A percentile compares a stretch with the other conserved stretches of the same genome.
Evolutionary conservation across 1,140 invertebrate genomes (phyloP).

Genomic region (Acyrthosiphon pisum): DNA sequence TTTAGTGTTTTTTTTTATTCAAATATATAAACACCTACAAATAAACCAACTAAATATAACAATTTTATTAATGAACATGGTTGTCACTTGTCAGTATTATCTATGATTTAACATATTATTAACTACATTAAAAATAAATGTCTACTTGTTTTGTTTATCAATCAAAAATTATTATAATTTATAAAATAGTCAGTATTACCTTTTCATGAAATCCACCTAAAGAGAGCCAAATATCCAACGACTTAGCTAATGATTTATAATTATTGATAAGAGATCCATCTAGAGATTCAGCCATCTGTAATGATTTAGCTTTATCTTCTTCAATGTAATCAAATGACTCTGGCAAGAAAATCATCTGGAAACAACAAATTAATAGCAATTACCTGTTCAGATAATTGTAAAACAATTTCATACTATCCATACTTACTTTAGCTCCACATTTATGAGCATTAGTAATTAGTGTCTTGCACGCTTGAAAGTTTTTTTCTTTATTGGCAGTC

Average conservation of each 20-base stretch:
- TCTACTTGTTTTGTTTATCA: background rate
- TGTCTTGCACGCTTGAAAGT: slow-evolving; percentile 71
- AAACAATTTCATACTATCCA: background rate
- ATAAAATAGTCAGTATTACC: slow-evolving; percentile 63
- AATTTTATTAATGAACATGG: background rate
- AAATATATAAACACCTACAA: background rate
- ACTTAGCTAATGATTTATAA: slow-evolving; percentile 78
- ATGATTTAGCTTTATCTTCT: slow-evolving; percentile 74
- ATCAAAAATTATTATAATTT: background rate
- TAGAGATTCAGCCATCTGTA: slow-evolving; percentile 77
- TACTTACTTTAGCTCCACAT: slow-evolving; percentile 72
- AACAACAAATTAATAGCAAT: background rate
- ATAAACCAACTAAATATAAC: background rate
- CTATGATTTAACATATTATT: background rate
- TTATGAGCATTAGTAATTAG: slow-evolving; percentile 69
- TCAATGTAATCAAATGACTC: slow-evolving; percentile 94
- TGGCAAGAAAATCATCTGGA: slow-evolving; percentile 91
- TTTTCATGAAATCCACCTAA: slow-evolving; percentile 92
- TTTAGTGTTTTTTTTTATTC: background rate
- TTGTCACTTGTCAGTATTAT: background rate
- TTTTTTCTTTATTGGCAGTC: slow-evolving; percentile 75
- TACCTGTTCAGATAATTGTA: slow-evolving; percentile 5
- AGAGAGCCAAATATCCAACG: slow-evolving; percentile 86
- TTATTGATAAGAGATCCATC: slow-evolving; percentile 73
- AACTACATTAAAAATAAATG: slow-evolving; percentile 46